A percentile compares a stretch with the other conserved stretches of the same genome.
Conservation (phyloP, 1,140 invertebrate genomes). For the Atopsyche davidsoni region DNA sequence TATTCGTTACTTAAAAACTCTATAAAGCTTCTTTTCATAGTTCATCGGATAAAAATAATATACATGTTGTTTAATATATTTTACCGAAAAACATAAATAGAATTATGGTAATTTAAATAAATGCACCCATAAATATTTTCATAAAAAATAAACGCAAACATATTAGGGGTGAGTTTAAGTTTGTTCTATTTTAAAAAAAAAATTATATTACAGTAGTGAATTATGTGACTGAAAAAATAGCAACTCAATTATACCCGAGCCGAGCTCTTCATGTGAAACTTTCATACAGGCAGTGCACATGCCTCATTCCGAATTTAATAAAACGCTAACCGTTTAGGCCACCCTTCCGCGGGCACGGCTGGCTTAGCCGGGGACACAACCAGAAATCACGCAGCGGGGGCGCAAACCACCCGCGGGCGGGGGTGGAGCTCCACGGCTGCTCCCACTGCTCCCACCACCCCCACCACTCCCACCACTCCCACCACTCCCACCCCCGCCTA, state of each 20-base stretch:
- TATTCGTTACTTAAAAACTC: too few species aligned
- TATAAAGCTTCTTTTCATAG: background rate
- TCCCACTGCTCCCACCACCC: constrained; percentile 11
- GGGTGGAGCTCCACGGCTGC: constrained; percentile 14
- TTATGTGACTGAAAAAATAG: too few species aligned
- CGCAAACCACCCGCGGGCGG: constrained; percentile 18
- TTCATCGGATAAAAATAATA: background rate
- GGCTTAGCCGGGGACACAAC: constrained; percentile 27
- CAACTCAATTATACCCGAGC: background rate
- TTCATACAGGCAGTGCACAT: constrained; percentile 6
- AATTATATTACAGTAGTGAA: too few species aligned
- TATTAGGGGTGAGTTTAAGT: too few species aligned
- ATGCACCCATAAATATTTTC: too few species aligned
- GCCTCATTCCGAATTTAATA: constrained; percentile 29
- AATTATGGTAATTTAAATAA: too few species aligned
- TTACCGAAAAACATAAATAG: too few species aligned
- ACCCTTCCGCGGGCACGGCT: constrained; percentile 24
- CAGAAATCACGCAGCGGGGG: constrained; percentile 30
- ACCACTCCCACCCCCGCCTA: background rate
- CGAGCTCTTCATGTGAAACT: background rate
- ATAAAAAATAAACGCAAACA: background rate
- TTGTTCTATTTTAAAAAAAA: too few species aligned
- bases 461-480: too few species aligned
- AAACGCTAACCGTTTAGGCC: constrained; percentile 26
- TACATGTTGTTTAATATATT: too few species aligned